Percentiles rank a stretch among this genome's conserved stretches.
phyloP scores from a whole-genome alignment of 2,888 invertebrate genomes.

The Agonopterix heracliana region DNA sequence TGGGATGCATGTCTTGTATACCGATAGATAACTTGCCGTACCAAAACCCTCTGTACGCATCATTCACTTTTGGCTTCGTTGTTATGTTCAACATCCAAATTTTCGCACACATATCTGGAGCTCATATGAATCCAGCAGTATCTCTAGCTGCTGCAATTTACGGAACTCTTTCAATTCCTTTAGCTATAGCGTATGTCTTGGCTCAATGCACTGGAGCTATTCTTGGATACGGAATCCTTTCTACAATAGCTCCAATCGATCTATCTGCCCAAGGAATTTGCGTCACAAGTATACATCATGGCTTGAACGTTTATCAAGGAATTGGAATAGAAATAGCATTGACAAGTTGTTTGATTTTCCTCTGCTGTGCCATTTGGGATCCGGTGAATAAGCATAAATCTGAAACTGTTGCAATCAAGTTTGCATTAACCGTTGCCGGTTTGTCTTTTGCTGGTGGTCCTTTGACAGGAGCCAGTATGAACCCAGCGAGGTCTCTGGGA shows the following conservation, averaged over 20 bases:
- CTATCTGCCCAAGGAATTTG: constrained; percentile 69
- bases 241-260: constrained; percentile 62
- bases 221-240: constrained; percentile 81
- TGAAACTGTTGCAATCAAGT: constrained; percentile 81
- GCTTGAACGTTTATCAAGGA: constrained; percentile 68
- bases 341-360: constrained; percentile 78
- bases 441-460: constrained; percentile 81
- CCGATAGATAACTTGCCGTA: constrained; percentile 50
- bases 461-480: constrained; percentile 83
- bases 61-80: constrained; percentile 80
- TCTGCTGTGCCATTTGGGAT: constrained; percentile 85
- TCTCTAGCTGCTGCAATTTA: constrained; percentile 79
- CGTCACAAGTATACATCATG: constrained; percentile 74
- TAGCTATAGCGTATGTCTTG: constrained; percentile 77
- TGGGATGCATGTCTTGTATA: constrained; percentile 85
- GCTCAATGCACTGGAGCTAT: constrained; percentile 81
- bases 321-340: constrained; percentile 79
- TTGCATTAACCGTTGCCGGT: constrained; percentile 80
- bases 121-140: constrained; percentile 86
- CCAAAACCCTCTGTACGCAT: constrained; percentile 62
- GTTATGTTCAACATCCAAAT: constrained; percentile 82
- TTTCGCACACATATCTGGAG: constrained; percentile 86
- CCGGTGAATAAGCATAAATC: constrained; percentile 79
- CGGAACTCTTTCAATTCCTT: constrained; percentile 70
- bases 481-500: constrained; percentile 82